phyloP scores from a whole-genome alignment of 2,797 vertebrate species.

The Sciurus vulgaris region DNA sequence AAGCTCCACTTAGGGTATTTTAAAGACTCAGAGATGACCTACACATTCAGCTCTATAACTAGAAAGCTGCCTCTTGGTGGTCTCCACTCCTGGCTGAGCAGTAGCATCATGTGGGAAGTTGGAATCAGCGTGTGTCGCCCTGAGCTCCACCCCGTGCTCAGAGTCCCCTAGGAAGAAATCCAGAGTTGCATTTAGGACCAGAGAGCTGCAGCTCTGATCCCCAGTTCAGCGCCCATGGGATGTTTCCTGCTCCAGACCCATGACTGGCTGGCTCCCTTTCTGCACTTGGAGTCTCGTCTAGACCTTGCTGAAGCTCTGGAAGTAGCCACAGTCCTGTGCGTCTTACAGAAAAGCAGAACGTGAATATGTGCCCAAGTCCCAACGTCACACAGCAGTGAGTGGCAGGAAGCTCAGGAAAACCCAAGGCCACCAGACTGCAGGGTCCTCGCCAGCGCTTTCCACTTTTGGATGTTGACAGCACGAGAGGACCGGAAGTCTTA shows the following conservation, averaged over 20 bases:
- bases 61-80: background rate
- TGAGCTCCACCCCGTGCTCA: background rate
- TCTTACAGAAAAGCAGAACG: background rate
- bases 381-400: background rate
- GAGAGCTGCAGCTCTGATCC: background rate
- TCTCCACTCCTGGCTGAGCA: background rate
- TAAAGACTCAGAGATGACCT: background rate
- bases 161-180: background rate
- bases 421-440: background rate
- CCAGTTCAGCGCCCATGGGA: background rate
- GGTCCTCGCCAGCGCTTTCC: background rate
- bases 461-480: background rate
- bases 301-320: background rate
- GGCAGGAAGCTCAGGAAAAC: background rate
- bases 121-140: background rate
- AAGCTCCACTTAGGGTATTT: background rate
- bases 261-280: background rate
- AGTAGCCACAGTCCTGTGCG: background rate
- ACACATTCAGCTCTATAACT: constrained; percentile 22
- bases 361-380: background rate
- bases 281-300: background rate
- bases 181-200: background rate
- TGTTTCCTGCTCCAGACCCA: background rate
- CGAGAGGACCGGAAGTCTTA: background rate
- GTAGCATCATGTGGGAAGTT: background rate